These are phyloP conservation scores for Acanthacorydalis orientalis DNA, from an alignment of 2,888 invertebrate species.

Conservation along the genomic window DNA sequence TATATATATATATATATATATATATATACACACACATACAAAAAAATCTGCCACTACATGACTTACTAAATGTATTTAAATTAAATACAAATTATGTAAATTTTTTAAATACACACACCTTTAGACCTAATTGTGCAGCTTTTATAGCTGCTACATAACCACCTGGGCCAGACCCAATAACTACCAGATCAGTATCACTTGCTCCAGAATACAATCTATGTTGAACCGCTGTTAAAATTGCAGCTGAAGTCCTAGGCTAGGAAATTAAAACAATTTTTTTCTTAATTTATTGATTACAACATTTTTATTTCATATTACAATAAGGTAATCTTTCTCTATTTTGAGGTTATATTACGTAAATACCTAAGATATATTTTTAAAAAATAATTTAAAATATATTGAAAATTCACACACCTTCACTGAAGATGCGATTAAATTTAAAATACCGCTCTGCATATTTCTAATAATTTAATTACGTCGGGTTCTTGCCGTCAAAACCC, in stretches of 20 bases:
- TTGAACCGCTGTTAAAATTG: constrained; percentile 22
- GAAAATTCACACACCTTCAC: constrained; percentile 23
- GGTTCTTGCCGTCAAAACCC: too few species aligned
- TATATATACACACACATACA: neutral
- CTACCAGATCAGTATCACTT: constrained; percentile 82
- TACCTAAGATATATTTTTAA: neutral
- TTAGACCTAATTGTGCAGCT: constrained; percentile 94
- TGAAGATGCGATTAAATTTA: constrained; percentile 26
- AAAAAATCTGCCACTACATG: neutral
- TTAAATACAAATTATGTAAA: too few species aligned
- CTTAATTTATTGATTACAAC: constrained; percentile 2
- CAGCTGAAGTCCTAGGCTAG: constrained; percentile 15
- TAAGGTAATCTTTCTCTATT: neutral
- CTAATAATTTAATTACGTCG: constrained; percentile 1
- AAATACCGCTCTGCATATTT: constrained; percentile 30
- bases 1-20: constrained; percentile 1
- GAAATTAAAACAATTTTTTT: too few species aligned
- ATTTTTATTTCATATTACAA: neutral
- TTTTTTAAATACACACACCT: constrained; percentile 33
- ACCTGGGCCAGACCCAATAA: constrained; percentile 96
- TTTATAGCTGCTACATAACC: constrained; percentile 99
- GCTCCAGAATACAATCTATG: constrained; percentile 49
- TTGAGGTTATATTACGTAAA: constrained; percentile 4
- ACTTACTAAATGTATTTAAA: too few species aligned
- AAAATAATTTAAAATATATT: constrained; percentile 2